phyloP scores from a whole-genome alignment of 2,888 invertebrate genomes.

The Melanostoma mellinum region DNA sequence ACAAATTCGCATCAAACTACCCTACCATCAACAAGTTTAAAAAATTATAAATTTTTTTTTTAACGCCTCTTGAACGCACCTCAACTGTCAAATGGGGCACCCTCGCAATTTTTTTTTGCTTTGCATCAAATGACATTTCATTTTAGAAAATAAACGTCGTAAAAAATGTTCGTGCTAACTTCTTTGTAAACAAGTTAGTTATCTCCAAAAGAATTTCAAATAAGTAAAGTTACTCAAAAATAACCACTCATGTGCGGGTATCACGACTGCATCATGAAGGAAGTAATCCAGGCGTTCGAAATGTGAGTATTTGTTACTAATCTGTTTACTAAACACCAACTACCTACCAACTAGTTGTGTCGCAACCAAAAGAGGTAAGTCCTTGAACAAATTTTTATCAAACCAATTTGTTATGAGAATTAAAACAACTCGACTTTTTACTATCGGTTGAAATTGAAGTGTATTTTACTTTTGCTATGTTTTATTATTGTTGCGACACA shows the following conservation, averaged over 20 bases:
- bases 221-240: slow-evolving; percentile 6
- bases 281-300: slow-evolving; percentile 23
- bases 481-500: too few species aligned
- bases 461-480: too few species aligned
- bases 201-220: slow-evolving; percentile 2
- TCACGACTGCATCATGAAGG: slow-evolving; percentile 30
- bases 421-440: too few species aligned
- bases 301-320: slow-evolving; percentile 29
- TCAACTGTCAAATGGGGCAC: not conserved
- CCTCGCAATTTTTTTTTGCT: slow-evolving; percentile 16
- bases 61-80: slow-evolving; percentile 14
- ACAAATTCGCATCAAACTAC: too few species aligned
- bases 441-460: too few species aligned
- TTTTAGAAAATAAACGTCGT: slow-evolving; percentile 31
- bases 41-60: not conserved
- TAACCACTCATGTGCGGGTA: slow-evolving; percentile 33
- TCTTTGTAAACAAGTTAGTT: slow-evolving; percentile 32
- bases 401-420: slow-evolving; percentile 13
- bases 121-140: slow-evolving; percentile 32
- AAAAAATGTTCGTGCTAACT: slow-evolving; percentile 26
- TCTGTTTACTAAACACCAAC: slow-evolving; percentile 28
- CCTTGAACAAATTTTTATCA: slow-evolving; percentile 39
- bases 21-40: not conserved
- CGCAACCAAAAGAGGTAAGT: slow-evolving; percentile 21
- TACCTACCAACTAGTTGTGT: not conserved